Base-by-base conservation (phyloP, 1,140 invertebrate species). In the Euwallacea similis region DNA sequence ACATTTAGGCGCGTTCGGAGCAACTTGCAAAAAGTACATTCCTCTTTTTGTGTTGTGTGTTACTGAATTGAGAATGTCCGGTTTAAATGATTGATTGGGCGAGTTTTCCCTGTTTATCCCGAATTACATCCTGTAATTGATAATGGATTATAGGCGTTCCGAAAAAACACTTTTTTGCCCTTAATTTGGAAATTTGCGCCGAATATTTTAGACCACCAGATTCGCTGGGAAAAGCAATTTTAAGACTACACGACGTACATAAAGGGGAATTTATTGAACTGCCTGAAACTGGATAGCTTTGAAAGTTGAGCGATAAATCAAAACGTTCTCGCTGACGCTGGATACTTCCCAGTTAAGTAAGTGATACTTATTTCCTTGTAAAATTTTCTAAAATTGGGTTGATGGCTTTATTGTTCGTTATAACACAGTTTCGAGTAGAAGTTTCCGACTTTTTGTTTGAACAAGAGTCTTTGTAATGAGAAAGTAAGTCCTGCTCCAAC, bases 191-290 rank as follows among this genome's bases (percentile, higher is more conserved):
- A 10, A 50, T 11, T 11, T 13, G 46, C 9, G 13, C 46, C 9
- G 13, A 50, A 50, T 13, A 13, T 50, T 50, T 50, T 50, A 50
- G 10, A 61, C 9, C 21, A 42, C 21, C 16, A 47, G 33, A 59
- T 59, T 59, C 4, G 11, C 21, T 54, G 13, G 62, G 62, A 66
- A 44, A 66, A 66, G 64, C 54, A 66, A 66, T 66, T 56, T 66
- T 66, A 64, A 41, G 47, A 53, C 46, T 53, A 64, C 62, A 53
- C 62, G 16, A 64, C 62, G 33, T 64, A 64, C 62, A 64, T 64
- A 53, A 53, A 53, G 62, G 33, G 15, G 53, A 64, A 64, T 64
- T 64, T 64, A 64, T 64, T 64, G 44, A 47, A 53, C 62, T 53
- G n/a, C 11, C 44, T 53, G 47, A 64, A 64, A 64, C 62, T 64